These are phyloP conservation scores for Cyanoderma ruficeps DNA, from an alignment of 2,113 vertebrate species.

Conservation along the genomic window DNA sequence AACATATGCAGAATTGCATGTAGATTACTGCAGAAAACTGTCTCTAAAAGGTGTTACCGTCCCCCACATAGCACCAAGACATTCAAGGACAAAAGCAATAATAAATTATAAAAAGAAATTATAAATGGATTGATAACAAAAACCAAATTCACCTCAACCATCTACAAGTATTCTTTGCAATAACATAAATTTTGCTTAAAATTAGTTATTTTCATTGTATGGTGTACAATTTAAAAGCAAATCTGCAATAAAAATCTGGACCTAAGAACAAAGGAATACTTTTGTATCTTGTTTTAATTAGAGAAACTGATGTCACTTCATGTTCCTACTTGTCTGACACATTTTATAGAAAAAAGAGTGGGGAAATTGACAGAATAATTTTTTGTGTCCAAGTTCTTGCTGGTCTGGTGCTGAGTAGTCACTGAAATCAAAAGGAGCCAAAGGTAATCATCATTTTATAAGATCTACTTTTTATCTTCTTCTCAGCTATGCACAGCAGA, in stretches of 20 bases:
- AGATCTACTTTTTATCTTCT: not conserved
- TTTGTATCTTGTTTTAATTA: not conserved
- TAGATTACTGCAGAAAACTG: not conserved
- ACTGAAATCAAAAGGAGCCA: not conserved
- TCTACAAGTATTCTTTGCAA: not conserved
- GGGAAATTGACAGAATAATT: not conserved
- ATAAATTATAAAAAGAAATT: not conserved
- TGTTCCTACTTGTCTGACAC: not conserved
- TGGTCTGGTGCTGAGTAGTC: not conserved
- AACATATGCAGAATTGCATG: not conserved
- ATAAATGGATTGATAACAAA: not conserved
- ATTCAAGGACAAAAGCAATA: not conserved
- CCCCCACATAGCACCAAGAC: not conserved
- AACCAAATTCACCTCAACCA: not conserved
- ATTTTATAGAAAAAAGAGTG: not conserved
- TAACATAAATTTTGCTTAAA: not conserved
- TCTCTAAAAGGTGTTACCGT: not conserved
- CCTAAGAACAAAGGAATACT: not conserved
- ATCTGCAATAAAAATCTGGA: not conserved
- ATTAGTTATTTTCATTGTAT: not conserved
- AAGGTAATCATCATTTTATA: not conserved
- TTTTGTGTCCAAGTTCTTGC: not conserved
- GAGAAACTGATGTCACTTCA: not conserved
- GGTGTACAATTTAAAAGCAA: not conserved
- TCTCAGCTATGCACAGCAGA: not conserved